These are phyloP conservation scores for Philonicus albiceps DNA, from an alignment of 2,888 invertebrate genomes.

Conservation along the genomic window DNA sequence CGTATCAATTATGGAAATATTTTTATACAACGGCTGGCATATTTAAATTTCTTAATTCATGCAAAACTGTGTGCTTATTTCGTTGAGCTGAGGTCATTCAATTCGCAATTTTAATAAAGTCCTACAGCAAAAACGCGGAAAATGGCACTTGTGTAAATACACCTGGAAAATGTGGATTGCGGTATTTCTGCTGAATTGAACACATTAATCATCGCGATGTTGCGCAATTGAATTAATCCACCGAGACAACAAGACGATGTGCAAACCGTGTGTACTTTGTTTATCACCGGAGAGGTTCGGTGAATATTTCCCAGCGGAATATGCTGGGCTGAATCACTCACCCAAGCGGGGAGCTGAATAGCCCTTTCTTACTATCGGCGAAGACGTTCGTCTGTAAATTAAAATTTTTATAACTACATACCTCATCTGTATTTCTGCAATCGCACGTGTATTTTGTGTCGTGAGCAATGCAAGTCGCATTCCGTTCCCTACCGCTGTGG, in stretches of 20 bases:
- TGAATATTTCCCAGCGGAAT: neutral
- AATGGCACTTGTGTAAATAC: neutral
- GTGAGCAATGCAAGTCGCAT: slow-evolving; percentile 57
- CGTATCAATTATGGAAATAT: neutral
- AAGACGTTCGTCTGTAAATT: neutral
- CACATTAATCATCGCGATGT: neutral
- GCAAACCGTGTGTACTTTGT: neutral
- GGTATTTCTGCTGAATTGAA: neutral
- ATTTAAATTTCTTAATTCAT: neutral
- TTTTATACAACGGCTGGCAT: neutral
- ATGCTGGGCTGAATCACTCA: slow-evolving; percentile 10
- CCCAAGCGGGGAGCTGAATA: neutral
- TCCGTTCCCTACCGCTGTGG: slow-evolving; percentile 46
- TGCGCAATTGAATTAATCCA: slow-evolving; percentile 2
- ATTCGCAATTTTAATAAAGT: neutral
- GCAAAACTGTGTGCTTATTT: neutral
- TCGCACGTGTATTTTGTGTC: slow-evolving; percentile 61
- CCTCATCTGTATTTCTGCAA: slow-evolving; percentile 58
- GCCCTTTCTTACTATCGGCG: neutral
- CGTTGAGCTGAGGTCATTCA: neutral
- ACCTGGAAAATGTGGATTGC: neutral
- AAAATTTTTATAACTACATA: slow-evolving; percentile 52
- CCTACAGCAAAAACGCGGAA: neutral
- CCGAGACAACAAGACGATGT: neutral
- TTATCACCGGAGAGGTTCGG: neutral